Evolutionary conservation across 2,888 invertebrate genomes (phyloP), one percentile per base, ranked within the genome.

Genomic region (Pimpla rufipes): DNA sequence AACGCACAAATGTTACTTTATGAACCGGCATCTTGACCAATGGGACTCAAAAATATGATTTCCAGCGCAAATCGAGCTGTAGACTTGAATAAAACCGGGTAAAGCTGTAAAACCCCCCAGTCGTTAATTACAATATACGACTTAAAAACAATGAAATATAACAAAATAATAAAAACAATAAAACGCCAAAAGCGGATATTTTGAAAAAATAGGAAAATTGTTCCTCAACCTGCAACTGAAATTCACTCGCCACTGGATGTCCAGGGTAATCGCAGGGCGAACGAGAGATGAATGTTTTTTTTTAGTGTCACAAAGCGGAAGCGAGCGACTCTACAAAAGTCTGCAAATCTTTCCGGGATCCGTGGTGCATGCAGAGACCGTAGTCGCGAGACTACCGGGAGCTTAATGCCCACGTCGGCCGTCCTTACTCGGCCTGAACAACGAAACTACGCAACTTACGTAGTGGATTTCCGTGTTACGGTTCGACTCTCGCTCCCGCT

Each of bases 391-490:
- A 59, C 47, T 66, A 21, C 37, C 18, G 50, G 66, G 21, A 77
- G 50, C n/a, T 73, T 78, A 37, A 29, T 82, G 29, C 68, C 10
- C 16, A 47, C 23, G 73, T 76, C 37, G 50, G 67, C 18, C 45
- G 52, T 79, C 73, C 45, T 74, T 62, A 73, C 52, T 62, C 18
- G 37, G 37, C 67, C 45, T n/a, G 68, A 29, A 55, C 64, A 68
- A 64, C 66, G 42, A 64, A 29, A 55, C 64, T 64, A 55, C 66
- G 35, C 47, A 45, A 71, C 37, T 37, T 75, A 76, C 74, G 66
- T 85, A 85, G 85, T 86, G 85, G 85, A 73, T 86, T 86, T 86
- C 71, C 85, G 78, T 85, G 85, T 86, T 66, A 57, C 37, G 47
- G 71, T 13, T 77, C 10, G 52, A 71, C 52, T 71, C 45, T 64